Conservation (phyloP, 2,888 invertebrate genomes). For the Hipparchia sbordonii region DNA sequence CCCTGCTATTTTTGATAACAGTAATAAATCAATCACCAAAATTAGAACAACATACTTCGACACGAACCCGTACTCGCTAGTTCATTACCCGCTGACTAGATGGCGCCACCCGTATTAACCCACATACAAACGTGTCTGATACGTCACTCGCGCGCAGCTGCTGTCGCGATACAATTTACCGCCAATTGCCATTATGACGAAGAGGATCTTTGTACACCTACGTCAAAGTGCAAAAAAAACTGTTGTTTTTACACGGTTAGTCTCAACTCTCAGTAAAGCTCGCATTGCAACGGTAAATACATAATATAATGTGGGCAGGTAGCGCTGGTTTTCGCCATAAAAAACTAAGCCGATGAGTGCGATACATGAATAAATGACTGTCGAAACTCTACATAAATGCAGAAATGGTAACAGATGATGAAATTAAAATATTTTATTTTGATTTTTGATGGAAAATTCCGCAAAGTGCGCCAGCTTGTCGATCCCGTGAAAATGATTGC, state of each 20-base stretch:
- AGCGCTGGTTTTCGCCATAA: neutral
- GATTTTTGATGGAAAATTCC: neutral
- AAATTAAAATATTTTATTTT: neutral
- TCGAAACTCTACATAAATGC: neutral
- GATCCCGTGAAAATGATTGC: too few relatives aligned
- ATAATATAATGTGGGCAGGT: neutral
- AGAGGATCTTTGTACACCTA: slow-evolving; percentile 12
- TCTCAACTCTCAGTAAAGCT: neutral
- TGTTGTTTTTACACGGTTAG: slow-evolving; percentile 14
- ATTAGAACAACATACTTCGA: slow-evolving; percentile 23
- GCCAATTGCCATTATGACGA: slow-evolving; percentile 18
- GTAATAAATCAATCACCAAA: slow-evolving; percentile 4
- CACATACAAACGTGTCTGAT: slow-evolving; percentile 52
- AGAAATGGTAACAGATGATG: neutral
- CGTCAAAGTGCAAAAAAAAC: slow-evolving; percentile 1
- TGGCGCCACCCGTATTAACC: slow-evolving; percentile 68
- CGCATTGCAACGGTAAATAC: slow-evolving; percentile 37
- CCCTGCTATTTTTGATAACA: neutral
- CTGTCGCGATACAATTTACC: slow-evolving; percentile 62
- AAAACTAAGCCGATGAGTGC: neutral
- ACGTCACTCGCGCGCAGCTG: slow-evolving; percentile 55
- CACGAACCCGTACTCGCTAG: slow-evolving; percentile 20
- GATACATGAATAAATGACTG: neutral
- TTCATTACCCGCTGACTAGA: slow-evolving; percentile 54
- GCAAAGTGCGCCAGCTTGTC: too few relatives aligned